Evolutionary conservation across 2,113 vertebrate genomes (phyloP), one percentile per base, ranked within the genome.

Genomic region (Anarrhichthys ocellatus): DNA sequence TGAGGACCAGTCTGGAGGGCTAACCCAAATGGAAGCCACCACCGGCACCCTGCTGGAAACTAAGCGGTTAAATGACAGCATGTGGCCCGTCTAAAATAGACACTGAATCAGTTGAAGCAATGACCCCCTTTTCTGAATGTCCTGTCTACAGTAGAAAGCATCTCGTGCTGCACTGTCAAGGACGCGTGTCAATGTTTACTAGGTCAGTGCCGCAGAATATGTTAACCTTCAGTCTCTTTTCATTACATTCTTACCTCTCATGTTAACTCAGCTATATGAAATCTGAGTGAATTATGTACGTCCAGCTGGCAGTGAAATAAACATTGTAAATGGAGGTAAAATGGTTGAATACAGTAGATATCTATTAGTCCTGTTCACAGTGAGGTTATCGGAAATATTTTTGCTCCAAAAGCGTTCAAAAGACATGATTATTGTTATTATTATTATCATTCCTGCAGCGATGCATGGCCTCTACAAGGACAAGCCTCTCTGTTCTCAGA

Each of bases 11-110:
- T 64, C 50, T 61, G 46, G 48, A 71, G 78, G 80, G 80, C 52
- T 83, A 88, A 85, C 87, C 84, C 84, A 85, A 24, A 89, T 81
- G 68, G 67, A 78, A 34, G 61, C 58, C 36, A 69, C 76, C 76
- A 52, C 73, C 65, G 38, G 59, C 80, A 76, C 50, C 76, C 73
- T 86, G 70, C 59, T 38, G 46, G 66, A 88, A 72, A 56, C 52
- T 3, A 63, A 84, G 70, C 59, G 27, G 76, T 73, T 81, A 80
- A 86, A 71, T 85, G 89, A 86, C 89, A 88, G 88, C 86, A 70
- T 81, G 81, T 69, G 70, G 32, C 80, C 68, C 46, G 6, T 83
- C 87, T 78, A 77, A 93, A 89, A 89, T 77, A 89, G 86, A 80
- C 80, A 71, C 74, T 72, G 73, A 83, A 86, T 87, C 61, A 65